Conservation (phyloP, 2,888 invertebrate genomes). For the Steinernema carpocapsae region DNA sequence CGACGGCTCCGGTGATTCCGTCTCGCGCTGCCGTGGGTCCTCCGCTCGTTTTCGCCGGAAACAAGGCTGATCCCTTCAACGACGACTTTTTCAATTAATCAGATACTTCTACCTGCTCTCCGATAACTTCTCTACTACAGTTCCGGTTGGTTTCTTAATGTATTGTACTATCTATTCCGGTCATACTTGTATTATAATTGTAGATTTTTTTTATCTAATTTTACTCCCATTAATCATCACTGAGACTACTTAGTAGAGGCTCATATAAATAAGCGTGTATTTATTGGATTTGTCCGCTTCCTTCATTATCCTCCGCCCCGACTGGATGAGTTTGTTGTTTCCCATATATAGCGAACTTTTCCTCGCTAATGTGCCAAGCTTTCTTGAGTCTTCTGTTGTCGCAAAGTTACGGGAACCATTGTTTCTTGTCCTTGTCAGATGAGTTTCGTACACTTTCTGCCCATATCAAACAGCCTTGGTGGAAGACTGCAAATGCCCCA, state of each 20-base stretch:
- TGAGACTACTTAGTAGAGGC: constrained; percentile 26
- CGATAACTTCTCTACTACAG: neutral
- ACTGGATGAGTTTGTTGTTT: constrained; percentile 18
- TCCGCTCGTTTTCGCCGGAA: constrained; percentile 23
- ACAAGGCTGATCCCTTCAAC: constrained; percentile 46
- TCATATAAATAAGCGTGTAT: constrained; percentile 32
- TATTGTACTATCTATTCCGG: constrained; percentile 24
- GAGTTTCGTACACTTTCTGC: constrained; percentile 2
- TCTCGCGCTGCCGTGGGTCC: constrained; percentile 44
- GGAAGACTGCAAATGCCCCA: too few relatives aligned
- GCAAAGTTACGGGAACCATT: constrained; percentile 28
- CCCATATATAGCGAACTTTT: neutral
- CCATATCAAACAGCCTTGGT: too few relatives aligned
- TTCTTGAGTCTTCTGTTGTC: constrained; percentile 1
- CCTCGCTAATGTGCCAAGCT: constrained; percentile 26
- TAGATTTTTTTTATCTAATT: constrained; percentile 16
- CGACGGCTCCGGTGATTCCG: constrained; percentile 31
- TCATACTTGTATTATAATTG: constrained; percentile 33
- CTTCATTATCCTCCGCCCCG: constrained; percentile 1
- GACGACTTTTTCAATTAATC: constrained; percentile 51
- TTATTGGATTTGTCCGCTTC: constrained; percentile 8
- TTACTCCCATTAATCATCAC: constrained; percentile 16
- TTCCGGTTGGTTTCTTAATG: constrained; percentile 33
- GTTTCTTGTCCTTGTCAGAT: constrained; percentile 22
- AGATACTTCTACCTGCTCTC: constrained; percentile 18